Percentiles rank a stretch among this genome's conserved stretches.
These are phyloP conservation scores for Theodoxus fluviatilis DNA, from an alignment of 2,888 invertebrate genomes.

Conservation along the genomic window DNA sequence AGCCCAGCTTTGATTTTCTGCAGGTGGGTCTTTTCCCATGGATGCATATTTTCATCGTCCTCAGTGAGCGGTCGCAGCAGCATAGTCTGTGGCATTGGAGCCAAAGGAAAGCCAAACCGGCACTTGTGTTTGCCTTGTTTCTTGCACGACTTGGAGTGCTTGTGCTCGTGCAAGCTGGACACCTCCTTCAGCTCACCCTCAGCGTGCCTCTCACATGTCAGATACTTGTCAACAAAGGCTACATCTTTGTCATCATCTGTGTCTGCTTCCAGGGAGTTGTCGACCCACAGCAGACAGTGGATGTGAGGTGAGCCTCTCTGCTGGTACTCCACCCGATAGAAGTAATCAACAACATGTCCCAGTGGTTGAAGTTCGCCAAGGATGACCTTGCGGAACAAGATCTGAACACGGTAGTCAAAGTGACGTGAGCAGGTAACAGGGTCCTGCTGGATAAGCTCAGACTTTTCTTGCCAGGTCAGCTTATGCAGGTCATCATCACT, in stretches of 20 bases:
- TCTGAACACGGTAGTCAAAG: constrained; percentile 38
- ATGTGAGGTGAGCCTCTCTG: constrained; percentile 43
- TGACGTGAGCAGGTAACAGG: constrained; percentile 42
- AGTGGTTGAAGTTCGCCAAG: constrained; percentile 30
- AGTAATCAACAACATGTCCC: constrained; percentile 36
- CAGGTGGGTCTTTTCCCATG: no score
- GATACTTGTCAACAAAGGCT: constrained; percentile 29
- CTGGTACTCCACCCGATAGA: constrained; percentile 41
- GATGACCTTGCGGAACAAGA: constrained; percentile 30
- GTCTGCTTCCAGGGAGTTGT: constrained; percentile 35
- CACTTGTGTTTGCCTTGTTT: constrained; percentile 30
- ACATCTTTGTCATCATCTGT: constrained; percentile 29
- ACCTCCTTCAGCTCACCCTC: constrained; percentile 27
- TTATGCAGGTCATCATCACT: neutral
- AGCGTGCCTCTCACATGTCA: constrained; percentile 32
- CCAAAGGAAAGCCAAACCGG: constrained; percentile 29
- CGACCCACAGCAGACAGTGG: constrained; percentile 38
- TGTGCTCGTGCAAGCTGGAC: constrained; percentile 28
- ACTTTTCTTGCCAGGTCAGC: constrained; percentile 34
- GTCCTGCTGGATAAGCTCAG: constrained; percentile 34
- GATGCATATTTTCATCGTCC: neutral
- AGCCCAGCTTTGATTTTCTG: neutral
- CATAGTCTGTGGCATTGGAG: neutral
- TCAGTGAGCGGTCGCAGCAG: neutral
- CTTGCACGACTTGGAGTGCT: constrained; percentile 30